phyloP scores from a whole-genome alignment of 2,113 vertebrate species.

The Rhombomys opimus region DNA sequence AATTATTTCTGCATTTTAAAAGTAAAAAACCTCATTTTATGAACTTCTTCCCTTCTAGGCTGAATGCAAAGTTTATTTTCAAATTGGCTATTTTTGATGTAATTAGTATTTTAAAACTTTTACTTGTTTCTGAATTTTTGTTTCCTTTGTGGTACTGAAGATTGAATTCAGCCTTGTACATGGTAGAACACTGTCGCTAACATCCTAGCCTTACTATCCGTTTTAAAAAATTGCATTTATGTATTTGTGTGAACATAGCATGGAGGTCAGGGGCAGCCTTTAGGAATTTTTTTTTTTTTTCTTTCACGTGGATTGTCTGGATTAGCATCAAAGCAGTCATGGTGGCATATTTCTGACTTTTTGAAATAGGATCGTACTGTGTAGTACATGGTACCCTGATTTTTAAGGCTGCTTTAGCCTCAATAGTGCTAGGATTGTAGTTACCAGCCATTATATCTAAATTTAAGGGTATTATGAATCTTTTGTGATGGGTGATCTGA shows the following conservation, averaged over 20 bases:
- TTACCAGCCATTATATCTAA: not conserved
- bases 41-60: not conserved
- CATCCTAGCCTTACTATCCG: not conserved
- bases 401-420: not conserved
- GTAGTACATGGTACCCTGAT: no score
- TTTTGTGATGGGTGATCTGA: not conserved
- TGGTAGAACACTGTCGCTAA: not conserved
- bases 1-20: not conserved
- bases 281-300: not conserved
- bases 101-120: not conserved
- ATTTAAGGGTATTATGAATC: not conserved
- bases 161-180: not conserved
- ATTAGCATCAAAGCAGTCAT: not conserved
- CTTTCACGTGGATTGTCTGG: no score
- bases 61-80: conserved; percentile 13
- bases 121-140: not conserved
- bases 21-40: not conserved
- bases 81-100: conserved; percentile 42
- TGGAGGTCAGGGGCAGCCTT: not conserved
- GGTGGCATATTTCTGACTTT: not conserved
- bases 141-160: not conserved
- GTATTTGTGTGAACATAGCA: not conserved
- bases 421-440: not conserved
- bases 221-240: not conserved
- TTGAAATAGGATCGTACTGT: not conserved